phyloP scores from a whole-genome alignment of 2,888 invertebrate genomes.

The Crioceris asparagi region DNA sequence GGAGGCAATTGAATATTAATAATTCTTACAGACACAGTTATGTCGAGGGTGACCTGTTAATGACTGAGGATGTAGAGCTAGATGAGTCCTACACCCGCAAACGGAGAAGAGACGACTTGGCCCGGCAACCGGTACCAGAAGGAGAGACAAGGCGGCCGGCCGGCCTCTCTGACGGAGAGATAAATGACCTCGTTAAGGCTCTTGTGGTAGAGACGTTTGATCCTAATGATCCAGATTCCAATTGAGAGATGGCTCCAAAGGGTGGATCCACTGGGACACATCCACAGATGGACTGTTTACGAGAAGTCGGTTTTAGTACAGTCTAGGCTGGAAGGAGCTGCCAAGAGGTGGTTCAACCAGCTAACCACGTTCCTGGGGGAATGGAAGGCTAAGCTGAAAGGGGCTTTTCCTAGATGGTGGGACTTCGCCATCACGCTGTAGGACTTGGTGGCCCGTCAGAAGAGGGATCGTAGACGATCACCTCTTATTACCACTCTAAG shows the following conservation, averaged over 20 bases:
- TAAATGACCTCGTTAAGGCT: too few species aligned
- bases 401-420: neutral
- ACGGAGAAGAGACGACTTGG: too few species aligned
- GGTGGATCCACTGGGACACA: neutral
- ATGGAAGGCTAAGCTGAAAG: neutral
- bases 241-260: neutral
- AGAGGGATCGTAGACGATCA: neutral
- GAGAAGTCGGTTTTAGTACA: neutral
- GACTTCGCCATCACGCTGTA: neutral
- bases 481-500: neutral
- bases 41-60: too few species aligned
- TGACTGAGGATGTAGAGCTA: too few species aligned
- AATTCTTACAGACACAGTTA: too few species aligned
- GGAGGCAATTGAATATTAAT: too few species aligned
- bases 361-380: neutral
- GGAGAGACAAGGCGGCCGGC: too few species aligned
- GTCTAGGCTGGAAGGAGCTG: neutral
- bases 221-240: neutral
- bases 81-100: too few species aligned
- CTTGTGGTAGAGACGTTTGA: neutral
- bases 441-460: neutral
- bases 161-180: too few species aligned
- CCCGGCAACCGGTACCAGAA: too few species aligned
- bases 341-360: neutral
- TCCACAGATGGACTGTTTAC: neutral